phyloP scores from a whole-genome alignment of 2,888 invertebrate genomes.

The Apomyelois bistriatella region DNA sequence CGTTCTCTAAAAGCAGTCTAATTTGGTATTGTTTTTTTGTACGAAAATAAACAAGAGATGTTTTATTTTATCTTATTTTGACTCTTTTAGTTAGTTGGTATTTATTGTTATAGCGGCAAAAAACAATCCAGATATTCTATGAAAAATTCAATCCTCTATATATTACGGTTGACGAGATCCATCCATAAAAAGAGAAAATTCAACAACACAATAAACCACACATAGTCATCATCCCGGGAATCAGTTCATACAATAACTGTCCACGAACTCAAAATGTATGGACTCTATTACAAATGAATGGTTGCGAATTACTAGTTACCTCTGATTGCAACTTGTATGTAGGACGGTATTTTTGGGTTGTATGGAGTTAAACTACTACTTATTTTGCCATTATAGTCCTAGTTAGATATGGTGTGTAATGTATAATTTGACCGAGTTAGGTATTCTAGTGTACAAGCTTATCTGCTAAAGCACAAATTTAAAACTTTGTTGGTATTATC shows the following conservation, averaged over 20 bases:
- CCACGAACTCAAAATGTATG: background rate
- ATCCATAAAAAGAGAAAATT: background rate
- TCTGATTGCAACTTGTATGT: background rate
- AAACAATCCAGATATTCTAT: background rate
- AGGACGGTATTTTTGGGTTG: background rate
- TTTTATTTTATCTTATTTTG: no score
- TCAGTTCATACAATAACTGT: slow-evolving; percentile 6
- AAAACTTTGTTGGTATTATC: no score
- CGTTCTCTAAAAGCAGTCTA: no score
- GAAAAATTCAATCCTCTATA: background rate
- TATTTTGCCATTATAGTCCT: background rate
- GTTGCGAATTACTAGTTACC: background rate
- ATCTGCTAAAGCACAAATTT: no score
- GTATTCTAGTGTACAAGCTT: no score
- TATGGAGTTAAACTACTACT: background rate
- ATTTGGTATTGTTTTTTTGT: no score
- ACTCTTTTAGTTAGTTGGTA: no score
- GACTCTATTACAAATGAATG: background rate
- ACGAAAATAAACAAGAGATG: no score
- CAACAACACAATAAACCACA: background rate
- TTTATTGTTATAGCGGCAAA: no score
- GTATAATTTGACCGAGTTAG: no score
- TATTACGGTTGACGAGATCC: no score
- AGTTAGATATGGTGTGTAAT: background rate
- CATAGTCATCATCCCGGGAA: background rate